Evolutionary conservation across 2,797 vertebrate genomes (phyloP), one percentile per base, ranked within the genome.

Genomic region (Sebastolobus altivelis): DNA sequence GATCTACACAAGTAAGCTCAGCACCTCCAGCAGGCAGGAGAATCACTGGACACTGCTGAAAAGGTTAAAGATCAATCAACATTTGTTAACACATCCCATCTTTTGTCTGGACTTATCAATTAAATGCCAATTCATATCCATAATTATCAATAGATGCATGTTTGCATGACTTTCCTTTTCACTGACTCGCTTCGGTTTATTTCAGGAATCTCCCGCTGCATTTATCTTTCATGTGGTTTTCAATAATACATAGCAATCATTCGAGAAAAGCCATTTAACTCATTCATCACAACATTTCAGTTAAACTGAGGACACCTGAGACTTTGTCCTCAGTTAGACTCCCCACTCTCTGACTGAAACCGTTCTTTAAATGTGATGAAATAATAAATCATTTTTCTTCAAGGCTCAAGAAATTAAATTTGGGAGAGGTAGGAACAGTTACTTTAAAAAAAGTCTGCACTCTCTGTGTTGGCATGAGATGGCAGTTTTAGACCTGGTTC

Each of bases 381-480:
- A 52, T 35, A 38, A 40, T 8, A 38, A 12, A 3, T 10, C 8
- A 16, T n/a, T 10, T 65, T 14, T 61, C 4, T 40, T 63, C 31
- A 16, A 35, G 62, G 11, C 14, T 52, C 13, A 56, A 52, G 12
- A 37, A 43, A 60, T 37, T 5, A 59, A 18, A 35, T 40, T 16
- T 61, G 10, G n/a, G 3, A 4, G 13, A 55, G 6, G 1, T 12
- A 35, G 12, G 8, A 12, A 40, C 18, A 20, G 8, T n/a, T 33
- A 6, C n/a, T 43, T 61, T 2, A 29, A 46, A 43, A 65, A 70
- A 65, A 56, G 25, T 25, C 20, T 5, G 14, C 20, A 66, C 11
- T 67, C 6, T 61, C 29, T 63, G n/a, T 46, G 33, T 35, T 43
- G 29, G 33, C 12, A 37, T 49, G 81, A 79, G 25, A 65, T 25